Conservation (phyloP, 2,888 invertebrate species). For the Noctua fimbriata region DNA sequence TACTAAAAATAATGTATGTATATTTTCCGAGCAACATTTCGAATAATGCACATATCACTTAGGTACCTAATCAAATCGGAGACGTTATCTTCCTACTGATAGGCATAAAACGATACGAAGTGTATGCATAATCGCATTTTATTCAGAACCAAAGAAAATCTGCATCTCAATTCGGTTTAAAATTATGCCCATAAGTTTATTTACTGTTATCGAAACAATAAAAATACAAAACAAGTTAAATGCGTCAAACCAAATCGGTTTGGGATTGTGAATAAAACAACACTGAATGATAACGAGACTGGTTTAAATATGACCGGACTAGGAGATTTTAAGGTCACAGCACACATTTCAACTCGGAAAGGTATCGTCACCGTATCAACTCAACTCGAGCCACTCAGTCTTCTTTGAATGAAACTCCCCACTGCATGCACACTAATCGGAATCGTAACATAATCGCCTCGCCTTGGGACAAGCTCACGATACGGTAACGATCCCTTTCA, state of each 20-base stretch:
- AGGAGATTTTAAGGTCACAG: background rate
- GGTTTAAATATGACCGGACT: background rate
- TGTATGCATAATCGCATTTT: background rate
- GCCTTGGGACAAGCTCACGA: too few relatives aligned
- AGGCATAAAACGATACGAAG: background rate
- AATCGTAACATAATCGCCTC: too few relatives aligned
- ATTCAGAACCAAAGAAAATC: background rate
- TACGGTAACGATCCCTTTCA: too few relatives aligned
- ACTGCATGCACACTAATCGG: too few relatives aligned
- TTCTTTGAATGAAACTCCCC: too few relatives aligned
- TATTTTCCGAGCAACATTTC: background rate
- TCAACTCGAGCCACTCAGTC: too few relatives aligned
- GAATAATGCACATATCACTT: background rate
- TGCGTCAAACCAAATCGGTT: conserved; percentile 36
- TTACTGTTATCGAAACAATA: conserved; percentile 3
- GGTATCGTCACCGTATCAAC: too few relatives aligned
- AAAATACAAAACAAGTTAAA: conserved; percentile 19
- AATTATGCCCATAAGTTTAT: conserved; percentile 21
- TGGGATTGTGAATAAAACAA: conserved; percentile 34
- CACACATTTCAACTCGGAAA: too few relatives aligned
- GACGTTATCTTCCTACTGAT: background rate
- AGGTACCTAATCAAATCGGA: background rate
- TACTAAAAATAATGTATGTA: too few relatives aligned
- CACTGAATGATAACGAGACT: background rate
- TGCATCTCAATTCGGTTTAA: background rate